Base-by-base conservation (phyloP, 2,113 vertebrate species). In the Agapornis roseicollis region DNA sequence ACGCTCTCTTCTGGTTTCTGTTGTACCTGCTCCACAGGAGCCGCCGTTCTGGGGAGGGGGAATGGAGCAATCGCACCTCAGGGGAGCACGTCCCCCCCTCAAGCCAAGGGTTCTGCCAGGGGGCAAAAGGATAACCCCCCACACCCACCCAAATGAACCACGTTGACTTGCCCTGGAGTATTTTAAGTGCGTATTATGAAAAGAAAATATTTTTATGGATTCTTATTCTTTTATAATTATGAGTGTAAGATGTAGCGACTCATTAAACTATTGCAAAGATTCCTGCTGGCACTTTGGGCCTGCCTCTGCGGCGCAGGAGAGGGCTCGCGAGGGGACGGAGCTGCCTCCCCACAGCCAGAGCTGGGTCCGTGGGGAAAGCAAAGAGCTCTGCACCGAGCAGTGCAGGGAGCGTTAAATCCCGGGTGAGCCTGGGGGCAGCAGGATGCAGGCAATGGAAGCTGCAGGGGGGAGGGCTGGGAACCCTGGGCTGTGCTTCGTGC, bases 121-220 rank as follows among this genome's bases (percentile, higher is more conserved):
- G 94, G 94, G 85, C 47, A 37, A 89, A 79, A 77, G 63, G 37
- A 18, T 35, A 49, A 81, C 82, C 53, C 13, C 22, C 58, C 69
- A 82, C 61, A n/a, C 80, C 80, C 85, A 88, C 88, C 94, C 83
- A 81, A 82, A 83, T 16, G 94, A 98, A 96, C 97, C 97, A 96
- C 97, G 80, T 96, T 70, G 95, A 97, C 96, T 97, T 97, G 93
- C 98, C 98, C 96, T 76, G 98, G 96, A 97, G 98, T 98, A 98
- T 99, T 99, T 98, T 98, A 99, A 98, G 97, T 98, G 98, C 98
- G 98, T 99, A 98, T 99, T 98, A 98, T 98, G 98, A 98, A 98
- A 98, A 99, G 98, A 99, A 98, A 98, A 98, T 99, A 99, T 99
- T 99, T 99, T 99, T 99, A 99, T 99, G 98, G 94, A 98, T 98